Conservation (phyloP, 2,113 vertebrate genomes). For the Balaenoptera acutorostrata region DNA sequence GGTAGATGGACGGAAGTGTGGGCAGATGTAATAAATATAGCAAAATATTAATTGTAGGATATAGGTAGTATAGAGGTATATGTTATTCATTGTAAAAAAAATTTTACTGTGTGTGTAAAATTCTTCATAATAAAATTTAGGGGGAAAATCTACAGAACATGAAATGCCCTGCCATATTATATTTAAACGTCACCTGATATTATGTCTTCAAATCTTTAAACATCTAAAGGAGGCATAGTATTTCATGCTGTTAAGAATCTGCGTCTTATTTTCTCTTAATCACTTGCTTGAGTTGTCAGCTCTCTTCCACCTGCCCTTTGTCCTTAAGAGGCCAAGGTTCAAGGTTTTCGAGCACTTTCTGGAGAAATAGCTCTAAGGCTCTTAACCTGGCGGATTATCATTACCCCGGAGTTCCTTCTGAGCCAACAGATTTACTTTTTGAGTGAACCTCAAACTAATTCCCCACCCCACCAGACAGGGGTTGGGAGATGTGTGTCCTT, state of each 20-base stretch:
- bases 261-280: not conserved
- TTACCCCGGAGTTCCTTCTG: not conserved
- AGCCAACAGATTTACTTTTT: not conserved
- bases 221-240: not conserved
- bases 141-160: not conserved
- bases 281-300: not conserved
- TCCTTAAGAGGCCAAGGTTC: slow-evolving; percentile 4
- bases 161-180: not conserved
- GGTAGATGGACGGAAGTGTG: not conserved
- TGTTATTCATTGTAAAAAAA: not conserved
- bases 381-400: not conserved
- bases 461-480: not conserved
- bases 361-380: not conserved
- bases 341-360: slow-evolving; percentile 40
- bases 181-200: not conserved
- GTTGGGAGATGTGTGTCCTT: not conserved
- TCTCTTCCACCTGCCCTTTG: not conserved
- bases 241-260: not conserved
- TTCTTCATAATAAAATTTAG: not conserved
- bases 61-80: not conserved
- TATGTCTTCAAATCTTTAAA: not conserved
- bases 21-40: not conserved
- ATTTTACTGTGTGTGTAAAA: not conserved
- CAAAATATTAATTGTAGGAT: not conserved
- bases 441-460: not conserved